These are phyloP conservation scores for Listrodromus nycthemerus DNA, from an alignment of 2,888 invertebrate species.

Conservation along the genomic window DNA sequence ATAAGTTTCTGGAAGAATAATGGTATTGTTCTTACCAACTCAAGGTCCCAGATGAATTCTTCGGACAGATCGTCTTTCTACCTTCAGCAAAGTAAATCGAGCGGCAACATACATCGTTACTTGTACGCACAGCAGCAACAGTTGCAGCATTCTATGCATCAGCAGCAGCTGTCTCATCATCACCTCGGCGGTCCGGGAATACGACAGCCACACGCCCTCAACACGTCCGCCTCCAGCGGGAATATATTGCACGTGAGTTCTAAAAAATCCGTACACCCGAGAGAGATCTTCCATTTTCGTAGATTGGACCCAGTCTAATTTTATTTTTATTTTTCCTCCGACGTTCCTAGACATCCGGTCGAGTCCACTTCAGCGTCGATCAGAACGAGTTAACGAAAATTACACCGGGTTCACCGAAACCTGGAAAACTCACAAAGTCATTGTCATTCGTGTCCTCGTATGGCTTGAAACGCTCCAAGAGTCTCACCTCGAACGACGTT, in stretches of 20 bases:
- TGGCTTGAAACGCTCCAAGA: constrained; percentile 92
- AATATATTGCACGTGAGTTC: constrained; percentile 87
- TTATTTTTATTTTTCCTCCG: background rate
- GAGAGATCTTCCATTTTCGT: background rate
- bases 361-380: constrained; percentile 81
- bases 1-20: background rate
- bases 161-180: constrained; percentile 73
- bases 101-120: constrained; percentile 87
- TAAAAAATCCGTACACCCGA: background rate
- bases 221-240: constrained; percentile 87
- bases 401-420: constrained; percentile 72
- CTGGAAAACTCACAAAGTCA: constrained; percentile 82
- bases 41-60: constrained; percentile 78
- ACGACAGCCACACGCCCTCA: constrained; percentile 78
- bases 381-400: constrained; percentile 69
- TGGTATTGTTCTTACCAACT: background rate
- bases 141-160: constrained; percentile 85
- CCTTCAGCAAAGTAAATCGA: constrained; percentile 90
- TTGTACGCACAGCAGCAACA: constrained; percentile 85
- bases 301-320: background rate
- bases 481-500: constrained; percentile 91
- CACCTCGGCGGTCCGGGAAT: constrained; percentile 70
- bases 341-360: constrained; percentile 73
- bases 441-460: constrained; percentile 81
- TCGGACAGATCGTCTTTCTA: constrained; percentile 80